Conservation (phyloP, 2,888 invertebrate genomes). For the Pandemis heparana region DNA sequence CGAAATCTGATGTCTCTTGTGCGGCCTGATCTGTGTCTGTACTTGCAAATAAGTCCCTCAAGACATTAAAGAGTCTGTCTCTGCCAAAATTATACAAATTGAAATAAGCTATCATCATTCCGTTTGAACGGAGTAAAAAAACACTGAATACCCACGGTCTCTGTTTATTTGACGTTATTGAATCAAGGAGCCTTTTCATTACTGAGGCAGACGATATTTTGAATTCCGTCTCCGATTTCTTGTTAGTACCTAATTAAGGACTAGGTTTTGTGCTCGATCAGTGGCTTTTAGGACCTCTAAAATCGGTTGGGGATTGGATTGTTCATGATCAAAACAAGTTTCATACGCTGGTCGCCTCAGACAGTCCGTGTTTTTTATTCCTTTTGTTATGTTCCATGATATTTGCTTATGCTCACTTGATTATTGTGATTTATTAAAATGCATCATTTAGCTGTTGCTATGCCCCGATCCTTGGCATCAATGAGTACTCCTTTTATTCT, state of each 20-base stretch:
- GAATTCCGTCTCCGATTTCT: neutral
- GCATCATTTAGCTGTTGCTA: neutral
- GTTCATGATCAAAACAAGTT: neutral
- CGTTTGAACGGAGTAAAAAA: constrained; percentile 15
- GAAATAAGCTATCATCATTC: constrained; percentile 12
- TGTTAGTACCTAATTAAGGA: neutral
- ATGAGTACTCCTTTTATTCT: neutral
- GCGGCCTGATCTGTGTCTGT: constrained; percentile 18
- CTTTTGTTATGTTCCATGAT: neutral
- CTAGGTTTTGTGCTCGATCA: neutral
- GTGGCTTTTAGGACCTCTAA: neutral
- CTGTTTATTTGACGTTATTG: constrained; percentile 25
- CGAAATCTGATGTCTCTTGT: constrained; percentile 14
- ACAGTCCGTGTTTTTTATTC: neutral
- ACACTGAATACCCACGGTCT: constrained; percentile 15
- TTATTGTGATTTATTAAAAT: neutral
- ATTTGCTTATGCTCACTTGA: neutral
- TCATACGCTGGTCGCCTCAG: neutral
- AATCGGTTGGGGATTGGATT: neutral
- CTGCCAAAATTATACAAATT: constrained; percentile 23
- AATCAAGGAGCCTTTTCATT: constrained; percentile 4
- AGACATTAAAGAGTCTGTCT: constrained; percentile 8
- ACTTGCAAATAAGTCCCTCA: constrained; percentile 24
- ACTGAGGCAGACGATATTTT: neutral
- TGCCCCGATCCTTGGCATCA: too few species aligned